Conservation (phyloP, 2,113 vertebrate species). For the Cephalopterus ornatus region DNA sequence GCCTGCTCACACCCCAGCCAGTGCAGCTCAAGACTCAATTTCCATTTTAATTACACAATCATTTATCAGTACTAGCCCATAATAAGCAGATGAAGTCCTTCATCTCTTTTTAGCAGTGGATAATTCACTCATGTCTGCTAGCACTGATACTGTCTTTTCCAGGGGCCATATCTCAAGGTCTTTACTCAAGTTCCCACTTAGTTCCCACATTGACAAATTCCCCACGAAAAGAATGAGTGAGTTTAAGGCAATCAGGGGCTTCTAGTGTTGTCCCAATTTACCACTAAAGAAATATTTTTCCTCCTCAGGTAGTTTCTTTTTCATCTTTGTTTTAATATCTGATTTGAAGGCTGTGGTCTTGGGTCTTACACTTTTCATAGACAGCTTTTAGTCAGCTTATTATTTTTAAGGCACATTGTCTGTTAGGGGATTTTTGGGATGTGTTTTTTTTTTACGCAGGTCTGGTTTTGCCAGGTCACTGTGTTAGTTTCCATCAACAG, state of each 20-base stretch:
- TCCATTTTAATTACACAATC: constrained; percentile 45
- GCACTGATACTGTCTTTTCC: background rate
- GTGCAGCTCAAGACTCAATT: background rate
- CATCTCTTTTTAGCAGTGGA: background rate
- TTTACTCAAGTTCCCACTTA: background rate
- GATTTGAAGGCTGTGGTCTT: background rate
- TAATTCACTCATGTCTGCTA: background rate
- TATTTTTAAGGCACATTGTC: background rate
- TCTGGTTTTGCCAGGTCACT: background rate
- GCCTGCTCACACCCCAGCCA: background rate
- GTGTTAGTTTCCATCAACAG: background rate
- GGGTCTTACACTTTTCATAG: background rate
- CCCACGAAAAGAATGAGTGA: background rate
- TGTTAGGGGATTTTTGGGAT: background rate
- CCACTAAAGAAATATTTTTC: background rate
- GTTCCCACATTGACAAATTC: background rate
- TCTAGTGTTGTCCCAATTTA: background rate
- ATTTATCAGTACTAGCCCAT: constrained; percentile 21
- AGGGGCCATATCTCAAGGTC: background rate
- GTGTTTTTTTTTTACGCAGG: background rate
- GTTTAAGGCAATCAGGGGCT: background rate
- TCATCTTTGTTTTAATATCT: background rate
- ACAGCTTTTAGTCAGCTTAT: background rate
- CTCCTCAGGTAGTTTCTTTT: background rate
- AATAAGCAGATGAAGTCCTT: constrained; percentile 22